Base-by-base conservation (phyloP, 2,113 vertebrate genomes). In the Trogon melanurus region DNA sequence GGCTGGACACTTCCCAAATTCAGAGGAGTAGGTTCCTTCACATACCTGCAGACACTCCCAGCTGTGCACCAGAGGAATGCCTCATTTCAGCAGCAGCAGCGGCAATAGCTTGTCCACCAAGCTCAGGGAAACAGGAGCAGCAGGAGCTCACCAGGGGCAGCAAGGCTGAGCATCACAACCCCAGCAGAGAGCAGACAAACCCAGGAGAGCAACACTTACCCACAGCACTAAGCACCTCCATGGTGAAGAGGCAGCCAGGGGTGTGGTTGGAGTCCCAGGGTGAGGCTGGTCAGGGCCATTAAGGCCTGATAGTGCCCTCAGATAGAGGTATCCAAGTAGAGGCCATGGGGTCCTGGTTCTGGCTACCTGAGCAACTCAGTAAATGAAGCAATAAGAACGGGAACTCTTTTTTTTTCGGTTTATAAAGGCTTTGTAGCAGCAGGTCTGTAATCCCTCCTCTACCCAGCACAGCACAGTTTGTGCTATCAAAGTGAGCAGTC, bases 191-290 rank as follows among this genome's bases (percentile, higher is more conserved):
- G 6, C 11, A 32, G 22, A 60, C 14, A 9, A 14, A 50, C 3
- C 25, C 16, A 41, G 11, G 14, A 58, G 16, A 1, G 3, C 44
- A 71, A 7, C 36, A 47, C 48, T 15, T 36, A 14, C 13, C 19
- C 5, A 30, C 7, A 8, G 5, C 11, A 30, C 13, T 7, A n/a
- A 23, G 7, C 9, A 56, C 2, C 41, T 21, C n/a, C 2, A 0
- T 6, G 4, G 17, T 12, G 19, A 34, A 51, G n/a, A 81, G 41
- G n/a, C 27, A 84, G 30, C 16, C 13, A 22, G 26, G 73, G 34
- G 21, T n/a, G 20, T 61, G 34, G 26, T 7, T 36, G 16, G 44
- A 87, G 29, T 8, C 27, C 26, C 8, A 57, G 79, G 70, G 61
- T 81, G 89, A 71, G 12, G 29, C 44, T 69, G 26, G 32, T 79